Evolutionary conservation across 2,888 invertebrate genomes (phyloP), one percentile per base, ranked within the genome.

Genomic region (Microctonus aethiopoides): DNA sequence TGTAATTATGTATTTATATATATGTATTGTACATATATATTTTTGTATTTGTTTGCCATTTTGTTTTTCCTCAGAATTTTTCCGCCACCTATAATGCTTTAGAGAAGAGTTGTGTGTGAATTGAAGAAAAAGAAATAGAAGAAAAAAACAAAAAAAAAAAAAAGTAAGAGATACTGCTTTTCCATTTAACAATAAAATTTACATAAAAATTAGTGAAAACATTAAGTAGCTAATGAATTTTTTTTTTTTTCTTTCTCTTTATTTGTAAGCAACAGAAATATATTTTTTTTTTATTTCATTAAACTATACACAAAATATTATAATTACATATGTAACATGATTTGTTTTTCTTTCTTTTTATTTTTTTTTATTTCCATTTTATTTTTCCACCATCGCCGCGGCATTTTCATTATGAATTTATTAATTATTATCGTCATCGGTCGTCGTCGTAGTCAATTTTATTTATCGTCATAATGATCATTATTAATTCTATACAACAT

Each of bases 281-380:
- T 84, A 86, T 71, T 71, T 71, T 66, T 73, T 70, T 73, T 83
- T 82, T 82, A 81, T 84, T 84, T 83, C 80, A 81, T 84, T 84
- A 85, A 84, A 85, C 85, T 86, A 84, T 86, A 86, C 86, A 86
- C 83, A 85, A 85, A 85, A 84, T 84, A 85, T 84, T 79, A 77
- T 85, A 86, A 86, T 86, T 86, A 86, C 84, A 86, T 85, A 85
- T 86, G 83, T 83, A 86, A 86, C 86, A 86, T 84, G 83, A 78
- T 82, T 51, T 54, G 34, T 65, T 54, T 67, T 62, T 62, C 57
- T 65, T 26, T 52, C 39, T 13, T 34, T 66, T 22, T 51, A 63
- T 68, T 29, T 51, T 62, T 65, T 65, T 41, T 52, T 66, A 16
- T 51, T 68, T 68, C n/a, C n/a, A n/a, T n/a, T n/a, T n/a, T n/a